These are phyloP conservation scores for Boloria selene DNA, from an alignment of 2,888 invertebrate genomes.

Conservation along the genomic window DNA sequence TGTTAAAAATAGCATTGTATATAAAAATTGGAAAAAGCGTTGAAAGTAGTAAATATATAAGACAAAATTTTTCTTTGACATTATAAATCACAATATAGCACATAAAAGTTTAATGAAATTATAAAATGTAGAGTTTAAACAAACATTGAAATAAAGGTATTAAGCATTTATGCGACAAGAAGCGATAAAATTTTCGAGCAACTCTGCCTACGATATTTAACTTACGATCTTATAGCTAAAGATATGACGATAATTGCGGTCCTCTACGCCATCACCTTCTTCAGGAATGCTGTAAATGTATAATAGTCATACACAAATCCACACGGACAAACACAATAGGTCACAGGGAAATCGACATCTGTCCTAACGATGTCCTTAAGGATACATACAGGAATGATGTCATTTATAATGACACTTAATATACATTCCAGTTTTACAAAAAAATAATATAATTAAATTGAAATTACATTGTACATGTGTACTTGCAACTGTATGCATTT, in stretches of 20 bases:
- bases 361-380: constrained; percentile 27
- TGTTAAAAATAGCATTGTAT: constrained; percentile 8
- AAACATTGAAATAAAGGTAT: constrained; percentile 3
- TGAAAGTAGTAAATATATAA: constrained; percentile 10
- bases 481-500: constrained; percentile 3
- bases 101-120: constrained; percentile 21
- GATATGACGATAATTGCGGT: constrained; percentile 69
- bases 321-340: constrained; percentile 51
- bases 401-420: background rate
- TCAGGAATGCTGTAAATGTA: constrained; percentile 88
- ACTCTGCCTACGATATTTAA: constrained; percentile 47
- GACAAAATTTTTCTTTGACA: constrained; percentile 5
- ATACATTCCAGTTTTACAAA: background rate
- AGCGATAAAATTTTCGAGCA: constrained; percentile 30
- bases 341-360: constrained; percentile 16
- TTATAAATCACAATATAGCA: constrained; percentile 25
- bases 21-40: constrained; percentile 17
- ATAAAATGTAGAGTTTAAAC: background rate
- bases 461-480: background rate
- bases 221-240: constrained; percentile 84
- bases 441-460: background rate
- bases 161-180: constrained; percentile 31
- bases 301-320: constrained; percentile 65
- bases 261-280: constrained; percentile 88
- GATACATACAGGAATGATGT: constrained; percentile 15